Evolutionary conservation across 2,888 invertebrate species (phyloP).

Genomic region (Melinaea marsaeus): DNA sequence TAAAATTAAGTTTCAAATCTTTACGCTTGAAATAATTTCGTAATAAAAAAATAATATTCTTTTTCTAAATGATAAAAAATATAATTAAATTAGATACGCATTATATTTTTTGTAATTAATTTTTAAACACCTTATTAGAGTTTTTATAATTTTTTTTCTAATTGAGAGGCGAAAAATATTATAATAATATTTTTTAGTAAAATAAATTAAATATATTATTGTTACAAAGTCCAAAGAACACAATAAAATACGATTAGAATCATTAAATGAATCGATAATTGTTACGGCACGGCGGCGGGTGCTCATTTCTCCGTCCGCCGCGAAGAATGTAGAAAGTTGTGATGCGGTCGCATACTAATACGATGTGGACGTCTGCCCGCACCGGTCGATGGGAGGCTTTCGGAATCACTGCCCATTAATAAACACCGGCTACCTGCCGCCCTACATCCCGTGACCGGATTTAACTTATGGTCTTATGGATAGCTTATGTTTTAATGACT

Average conservation of each 20-base stretch:
- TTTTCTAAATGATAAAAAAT: too few species aligned
- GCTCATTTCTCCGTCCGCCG: conserved; percentile 68
- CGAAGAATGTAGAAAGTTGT: conserved; percentile 77
- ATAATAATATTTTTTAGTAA: too few species aligned
- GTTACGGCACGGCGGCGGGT: conserved; percentile 50
- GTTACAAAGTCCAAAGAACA: too few species aligned
- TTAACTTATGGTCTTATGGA: conserved; percentile 34
- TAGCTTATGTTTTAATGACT: neutral
- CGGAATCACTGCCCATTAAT: conserved; percentile 46
- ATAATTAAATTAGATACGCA: too few species aligned
- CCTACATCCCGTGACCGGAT: conserved; percentile 62
- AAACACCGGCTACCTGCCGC: conserved; percentile 64
- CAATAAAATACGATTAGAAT: conserved; percentile 16
- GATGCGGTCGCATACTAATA: conserved; percentile 75
- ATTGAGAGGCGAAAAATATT: too few species aligned
- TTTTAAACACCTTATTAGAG: too few species aligned
- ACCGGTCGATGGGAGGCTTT: conserved; percentile 37
- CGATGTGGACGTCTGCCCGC: conserved; percentile 55
- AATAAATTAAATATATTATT: too few species aligned
- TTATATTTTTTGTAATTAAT: too few species aligned
- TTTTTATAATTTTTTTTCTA: too few species aligned
- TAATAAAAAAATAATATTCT: too few species aligned
- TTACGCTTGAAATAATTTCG: too few species aligned
- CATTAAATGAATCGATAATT: conserved; percentile 33
- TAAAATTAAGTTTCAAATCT: too few species aligned